Evolutionary conservation across 2,113 vertebrate genomes (phyloP).

Genomic region (Lucifuga dentata): DNA sequence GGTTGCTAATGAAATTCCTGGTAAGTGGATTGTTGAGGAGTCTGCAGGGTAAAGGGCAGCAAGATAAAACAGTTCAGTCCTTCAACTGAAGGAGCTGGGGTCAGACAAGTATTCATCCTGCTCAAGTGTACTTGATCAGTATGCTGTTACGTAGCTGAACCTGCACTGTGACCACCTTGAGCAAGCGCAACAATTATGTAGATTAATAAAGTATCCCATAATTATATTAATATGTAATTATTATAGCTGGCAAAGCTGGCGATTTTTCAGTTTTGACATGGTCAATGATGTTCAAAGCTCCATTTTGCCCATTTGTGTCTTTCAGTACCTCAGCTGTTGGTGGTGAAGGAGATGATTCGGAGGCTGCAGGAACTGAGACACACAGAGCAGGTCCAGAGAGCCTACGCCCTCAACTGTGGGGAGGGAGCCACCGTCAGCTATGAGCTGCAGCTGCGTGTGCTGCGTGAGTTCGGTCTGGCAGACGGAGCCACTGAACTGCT

Average conservation of each 20-base stretch:
- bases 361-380: slow-evolving; percentile 94
- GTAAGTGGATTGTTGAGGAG: slow-evolving; percentile 72
- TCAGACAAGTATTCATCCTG: slow-evolving; percentile 4
- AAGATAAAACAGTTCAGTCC: too few relatives aligned
- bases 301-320: slow-evolving; percentile 13
- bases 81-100: too few relatives aligned
- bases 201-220: background rate
- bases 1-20: slow-evolving; percentile 98
- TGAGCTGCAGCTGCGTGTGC: slow-evolving; percentile 95
- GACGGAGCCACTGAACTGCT: slow-evolving; percentile 95
- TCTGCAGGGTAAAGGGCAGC: background rate
- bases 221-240: background rate
- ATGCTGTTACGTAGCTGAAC: background rate
- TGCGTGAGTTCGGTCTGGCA: slow-evolving; percentile 93
- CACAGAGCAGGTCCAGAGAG: slow-evolving; percentile 95
- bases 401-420: slow-evolving; percentile 95
- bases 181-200: background rate
- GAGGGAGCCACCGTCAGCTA: slow-evolving; percentile 97
- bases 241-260: background rate
- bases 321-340: slow-evolving; percentile 89
- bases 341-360: slow-evolving; percentile 94
- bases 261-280: too few relatives aligned
- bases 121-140: background rate
- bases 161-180: background rate
- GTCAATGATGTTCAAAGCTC: too few relatives aligned